phyloP scores from a whole-genome alignment of 2,113 vertebrate species.

The Alethe castanea region DNA sequence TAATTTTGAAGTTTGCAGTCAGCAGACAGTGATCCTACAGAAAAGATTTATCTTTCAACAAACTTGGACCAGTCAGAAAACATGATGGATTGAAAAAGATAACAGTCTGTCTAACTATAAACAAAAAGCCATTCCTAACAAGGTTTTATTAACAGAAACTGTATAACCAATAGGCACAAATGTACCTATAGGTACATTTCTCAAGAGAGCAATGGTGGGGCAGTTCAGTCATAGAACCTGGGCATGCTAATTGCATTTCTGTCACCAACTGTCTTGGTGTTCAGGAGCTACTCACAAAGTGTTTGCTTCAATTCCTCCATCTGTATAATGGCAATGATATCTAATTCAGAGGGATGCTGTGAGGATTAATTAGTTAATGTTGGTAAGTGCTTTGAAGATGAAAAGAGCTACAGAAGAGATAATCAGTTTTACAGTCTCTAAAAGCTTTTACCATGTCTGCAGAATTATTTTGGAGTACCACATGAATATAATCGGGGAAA shows the following conservation, averaged over 20 bases:
- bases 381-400: slow-evolving; percentile 71
- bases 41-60: not conserved
- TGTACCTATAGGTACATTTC: not conserved
- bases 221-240: not conserved
- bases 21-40: not conserved
- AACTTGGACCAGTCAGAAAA: not conserved
- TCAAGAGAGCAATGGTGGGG: not conserved
- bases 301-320: slow-evolving; percentile 44
- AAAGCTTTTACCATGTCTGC: slow-evolving; percentile 62
- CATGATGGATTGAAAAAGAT: not conserved
- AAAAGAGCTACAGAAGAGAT: slow-evolving; percentile 66
- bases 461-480: slow-evolving; percentile 58
- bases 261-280: not conserved
- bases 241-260: not conserved
- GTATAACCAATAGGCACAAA: not conserved
- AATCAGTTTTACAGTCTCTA: slow-evolving; percentile 71
- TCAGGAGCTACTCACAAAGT: not conserved
- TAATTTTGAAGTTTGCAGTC: not conserved
- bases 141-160: not conserved
- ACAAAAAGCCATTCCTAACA: not conserved
- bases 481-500: slow-evolving; percentile 28
- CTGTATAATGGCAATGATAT: slow-evolving; percentile 45
- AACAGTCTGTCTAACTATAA: not conserved
- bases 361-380: slow-evolving; percentile 72
- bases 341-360: slow-evolving; percentile 46